Conservation (phyloP, 2,113 vertebrate species). For the Podarcis cretensis region DNA sequence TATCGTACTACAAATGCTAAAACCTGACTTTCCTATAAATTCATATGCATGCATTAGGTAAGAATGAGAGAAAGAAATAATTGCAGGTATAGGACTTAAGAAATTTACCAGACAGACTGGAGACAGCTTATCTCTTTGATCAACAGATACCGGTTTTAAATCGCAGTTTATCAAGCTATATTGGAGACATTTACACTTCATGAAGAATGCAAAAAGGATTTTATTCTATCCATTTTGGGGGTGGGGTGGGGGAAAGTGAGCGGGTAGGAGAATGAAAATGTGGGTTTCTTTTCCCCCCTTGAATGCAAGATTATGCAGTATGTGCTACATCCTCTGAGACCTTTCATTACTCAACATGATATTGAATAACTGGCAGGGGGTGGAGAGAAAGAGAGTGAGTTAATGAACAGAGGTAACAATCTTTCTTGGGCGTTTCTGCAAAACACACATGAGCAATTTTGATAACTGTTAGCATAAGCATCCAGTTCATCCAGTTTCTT, state of each 20-base stretch:
- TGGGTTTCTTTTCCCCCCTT: neutral
- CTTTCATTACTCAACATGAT: neutral
- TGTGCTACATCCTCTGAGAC: neutral
- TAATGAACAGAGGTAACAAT: rapidly evolving
- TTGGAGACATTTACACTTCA: constrained; percentile 47
- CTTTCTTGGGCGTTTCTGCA: neutral
- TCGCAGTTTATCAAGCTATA: constrained; percentile 65
- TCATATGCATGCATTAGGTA: neutral
- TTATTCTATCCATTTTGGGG: constrained; percentile 25
- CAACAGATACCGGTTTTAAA: constrained; percentile 70
- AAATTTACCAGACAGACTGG: constrained; percentile 67
- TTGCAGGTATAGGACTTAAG: constrained; percentile 19
- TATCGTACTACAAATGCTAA: neutral
- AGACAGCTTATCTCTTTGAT: constrained; percentile 74
- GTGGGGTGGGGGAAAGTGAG: neutral
- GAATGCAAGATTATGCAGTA: neutral
- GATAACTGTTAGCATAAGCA: constrained; percentile 2
- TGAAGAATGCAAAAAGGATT: constrained; percentile 45
- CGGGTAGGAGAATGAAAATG: neutral
- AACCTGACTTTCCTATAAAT: neutral
- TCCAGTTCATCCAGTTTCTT: neutral
- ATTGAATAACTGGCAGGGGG: neutral
- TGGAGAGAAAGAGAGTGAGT: rapidly evolving
- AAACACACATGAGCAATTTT: constrained; percentile 28
- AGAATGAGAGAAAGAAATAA: constrained; percentile 9